Evolutionary conservation across 2,888 invertebrate species (phyloP).

Genomic region (Crioceris asparagi): DNA sequence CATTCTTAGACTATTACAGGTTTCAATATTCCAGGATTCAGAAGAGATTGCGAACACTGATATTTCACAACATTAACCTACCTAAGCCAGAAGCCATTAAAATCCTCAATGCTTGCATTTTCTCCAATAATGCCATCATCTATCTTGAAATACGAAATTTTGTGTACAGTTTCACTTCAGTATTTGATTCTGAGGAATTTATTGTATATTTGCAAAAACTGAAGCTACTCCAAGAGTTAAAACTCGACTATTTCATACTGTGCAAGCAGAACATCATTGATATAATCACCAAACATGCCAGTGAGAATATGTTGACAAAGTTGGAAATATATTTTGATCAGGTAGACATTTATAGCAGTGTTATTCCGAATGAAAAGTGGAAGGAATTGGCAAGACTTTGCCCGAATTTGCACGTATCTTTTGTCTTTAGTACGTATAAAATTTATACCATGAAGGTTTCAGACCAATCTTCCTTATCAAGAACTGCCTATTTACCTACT

Average conservation of each 20-base stretch:
- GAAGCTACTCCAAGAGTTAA: slow-evolving; percentile 32
- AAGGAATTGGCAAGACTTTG: slow-evolving; percentile 33
- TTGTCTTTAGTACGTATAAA: slow-evolving; percentile 17
- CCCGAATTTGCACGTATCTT: slow-evolving; percentile 36
- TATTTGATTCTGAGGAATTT: slow-evolving; percentile 24
- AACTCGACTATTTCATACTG: slow-evolving; percentile 40
- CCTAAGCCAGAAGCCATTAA: slow-evolving; percentile 37
- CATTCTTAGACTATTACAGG: background rate
- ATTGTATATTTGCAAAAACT: slow-evolving; percentile 33
- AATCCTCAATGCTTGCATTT: slow-evolving; percentile 35
- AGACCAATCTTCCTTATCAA: background rate
- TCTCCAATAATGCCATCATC: slow-evolving; percentile 31
- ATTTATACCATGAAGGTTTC: background rate
- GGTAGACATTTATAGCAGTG: slow-evolving; percentile 36
- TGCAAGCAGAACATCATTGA: slow-evolving; percentile 35
- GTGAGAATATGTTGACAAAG: slow-evolving; percentile 30
- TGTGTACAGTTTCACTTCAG: slow-evolving; percentile 35
- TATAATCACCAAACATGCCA: slow-evolving; percentile 28
- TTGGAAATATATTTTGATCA: slow-evolving; percentile 38
- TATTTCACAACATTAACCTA: slow-evolving; percentile 39
- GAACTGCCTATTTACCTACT: background rate
- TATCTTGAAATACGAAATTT: slow-evolving; percentile 38
- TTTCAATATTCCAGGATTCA: slow-evolving; percentile 32
- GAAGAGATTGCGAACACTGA: slow-evolving; percentile 33
- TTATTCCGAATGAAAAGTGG: slow-evolving; percentile 38